Conservation (phyloP, 2,888 invertebrate genomes). For the Lochmaea crataegi region DNA sequence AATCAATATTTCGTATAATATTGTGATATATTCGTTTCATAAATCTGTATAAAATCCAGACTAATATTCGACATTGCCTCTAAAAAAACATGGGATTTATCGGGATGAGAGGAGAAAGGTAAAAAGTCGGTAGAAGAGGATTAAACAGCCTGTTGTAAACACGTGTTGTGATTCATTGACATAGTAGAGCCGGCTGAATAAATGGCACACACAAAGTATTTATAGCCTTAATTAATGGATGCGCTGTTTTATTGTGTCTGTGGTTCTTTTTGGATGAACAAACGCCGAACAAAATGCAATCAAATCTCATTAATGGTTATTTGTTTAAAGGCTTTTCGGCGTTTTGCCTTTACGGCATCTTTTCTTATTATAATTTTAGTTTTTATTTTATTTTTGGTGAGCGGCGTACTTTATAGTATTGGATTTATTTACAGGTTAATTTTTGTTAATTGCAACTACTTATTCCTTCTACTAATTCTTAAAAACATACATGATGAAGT, state of each 20-base stretch:
- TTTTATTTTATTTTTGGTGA: background rate
- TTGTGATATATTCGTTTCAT: constrained; percentile 8
- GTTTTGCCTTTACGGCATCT: constrained; percentile 15
- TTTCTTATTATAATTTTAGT: constrained; percentile 14
- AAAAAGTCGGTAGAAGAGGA: constrained; percentile 37
- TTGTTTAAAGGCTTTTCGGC: constrained; percentile 35
- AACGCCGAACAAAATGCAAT: constrained; percentile 20
- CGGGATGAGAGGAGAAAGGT: constrained; percentile 7
- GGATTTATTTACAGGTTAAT: background rate
- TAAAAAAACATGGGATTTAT: constrained; percentile 7
- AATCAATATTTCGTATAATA: background rate
- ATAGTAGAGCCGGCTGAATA: constrained; percentile 44
- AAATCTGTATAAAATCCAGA: constrained; percentile 6
- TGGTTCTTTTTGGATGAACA: constrained; percentile 28
- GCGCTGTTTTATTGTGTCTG: constrained; percentile 52
- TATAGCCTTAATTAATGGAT: constrained; percentile 54
- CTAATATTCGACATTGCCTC: background rate
- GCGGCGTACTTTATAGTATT: background rate
- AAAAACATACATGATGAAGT: too few relatives aligned
- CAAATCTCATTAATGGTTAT: constrained; percentile 41
- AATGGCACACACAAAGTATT: constrained; percentile 52
- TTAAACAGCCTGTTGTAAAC: constrained; percentile 50
- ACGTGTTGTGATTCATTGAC: constrained; percentile 51
- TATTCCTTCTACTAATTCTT: too few relatives aligned
- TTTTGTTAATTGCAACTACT: background rate